Evolutionary conservation across 2,113 vertebrate genomes (phyloP), one percentile per base, ranked within the genome.

Genomic region (Polypterus bichir): DNA sequence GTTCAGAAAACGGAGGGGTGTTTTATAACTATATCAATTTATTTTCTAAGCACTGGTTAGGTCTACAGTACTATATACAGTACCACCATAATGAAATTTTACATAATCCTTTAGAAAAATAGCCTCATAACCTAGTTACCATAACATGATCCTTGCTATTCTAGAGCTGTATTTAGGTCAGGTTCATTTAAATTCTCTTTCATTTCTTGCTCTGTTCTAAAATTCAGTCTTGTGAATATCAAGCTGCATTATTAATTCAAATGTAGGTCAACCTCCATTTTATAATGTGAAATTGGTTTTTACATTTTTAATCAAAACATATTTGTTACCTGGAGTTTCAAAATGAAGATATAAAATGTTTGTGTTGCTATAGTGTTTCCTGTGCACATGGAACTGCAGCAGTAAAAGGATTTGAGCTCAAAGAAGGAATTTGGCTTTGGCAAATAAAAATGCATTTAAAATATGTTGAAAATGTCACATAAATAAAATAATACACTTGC

Each of bases 101-200:
- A 74, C 82, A 83, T 84, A 83, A 84, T 85, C 78, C 78, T 77
- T 72, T 27, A 27, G 27, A 27, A 27, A 75, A 79, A 80, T 74
- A 82, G 81, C 82, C 81, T 82, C 85, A 79, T 86, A 84, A 80
- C 83, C 84, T 85, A 85, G 76, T 85, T 87, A 83, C 76, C 72
- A 71, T 78, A 83, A 82, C 81, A 83, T 76, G 81, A 74, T 82
- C 84, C 44, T 77, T 77, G 79, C 78, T 79, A 80, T 81, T 83
- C 70, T 74, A 70, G 78, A 74, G 78, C 82, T 80, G 81, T 85
- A 88, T 88, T 82, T 86, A 78, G 84, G 85, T 88, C 85, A 86
- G 73, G 81, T 81, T 81, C 78, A 83, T 85, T 86, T 79, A 79
- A 83, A 86, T 87, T 86, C 83, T 81, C 85, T 84, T 87, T 86